phyloP scores from a whole-genome alignment of 2,888 invertebrate genomes.

The Catocala fraxini region DNA sequence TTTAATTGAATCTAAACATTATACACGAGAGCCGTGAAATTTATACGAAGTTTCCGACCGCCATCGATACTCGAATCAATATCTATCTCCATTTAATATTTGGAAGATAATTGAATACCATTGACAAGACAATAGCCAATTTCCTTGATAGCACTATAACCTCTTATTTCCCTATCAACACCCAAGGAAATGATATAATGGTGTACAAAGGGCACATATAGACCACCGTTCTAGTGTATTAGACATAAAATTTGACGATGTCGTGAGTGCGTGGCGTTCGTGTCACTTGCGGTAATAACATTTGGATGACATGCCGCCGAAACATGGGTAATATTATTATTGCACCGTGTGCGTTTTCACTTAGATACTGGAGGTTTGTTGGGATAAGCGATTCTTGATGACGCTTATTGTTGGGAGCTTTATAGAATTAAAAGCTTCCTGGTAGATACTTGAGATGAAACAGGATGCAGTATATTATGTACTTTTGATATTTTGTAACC shows the following conservation, averaged over 20 bases:
- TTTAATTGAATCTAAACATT: too few species aligned
- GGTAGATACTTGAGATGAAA: too few species aligned
- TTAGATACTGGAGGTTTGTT: conserved; percentile 10
- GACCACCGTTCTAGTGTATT: conserved; percentile 13
- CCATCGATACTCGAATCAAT: too few species aligned
- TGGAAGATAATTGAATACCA: not conserved
- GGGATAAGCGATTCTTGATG: not conserved
- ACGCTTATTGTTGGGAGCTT: too few species aligned
- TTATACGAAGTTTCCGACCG: too few species aligned
- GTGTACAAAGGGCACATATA: conserved; percentile 10
- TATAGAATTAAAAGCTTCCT: too few species aligned
- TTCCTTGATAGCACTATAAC: not conserved
- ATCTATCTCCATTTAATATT: too few species aligned
- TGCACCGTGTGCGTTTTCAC: conserved; percentile 49
- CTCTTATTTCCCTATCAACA: conserved; percentile 1
- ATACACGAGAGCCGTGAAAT: too few species aligned
- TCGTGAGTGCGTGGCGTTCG: conserved; percentile 29
- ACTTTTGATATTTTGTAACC: too few species aligned
- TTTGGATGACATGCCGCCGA: conserved; percentile 59
- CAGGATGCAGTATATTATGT: too few species aligned
- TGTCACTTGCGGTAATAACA: conserved; percentile 54
- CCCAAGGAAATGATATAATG: not conserved
- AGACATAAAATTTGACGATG: conserved; percentile 30
- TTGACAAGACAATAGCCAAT: not conserved
- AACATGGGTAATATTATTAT: conserved; percentile 66